These are phyloP conservation scores for Eulemur albifrons DNA, from an alignment of 2,797 vertebrate genomes.

Conservation along the genomic window DNA sequence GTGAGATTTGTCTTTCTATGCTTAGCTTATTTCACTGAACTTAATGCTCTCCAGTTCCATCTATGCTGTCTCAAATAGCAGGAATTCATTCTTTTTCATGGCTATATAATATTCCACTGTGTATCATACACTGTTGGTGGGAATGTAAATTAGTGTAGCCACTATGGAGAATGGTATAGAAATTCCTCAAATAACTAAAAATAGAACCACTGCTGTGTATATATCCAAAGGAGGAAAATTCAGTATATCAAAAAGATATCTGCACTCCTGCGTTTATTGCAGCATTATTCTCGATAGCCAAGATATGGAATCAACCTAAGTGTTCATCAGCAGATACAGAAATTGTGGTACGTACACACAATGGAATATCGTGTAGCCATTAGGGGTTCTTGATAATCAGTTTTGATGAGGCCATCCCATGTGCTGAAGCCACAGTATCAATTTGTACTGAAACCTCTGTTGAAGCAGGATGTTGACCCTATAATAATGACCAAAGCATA, in stretches of 20 bases:
- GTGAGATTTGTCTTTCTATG: no score
- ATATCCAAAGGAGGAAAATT: no score
- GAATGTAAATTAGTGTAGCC: no score
- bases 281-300: not conserved
- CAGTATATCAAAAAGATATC: not conserved
- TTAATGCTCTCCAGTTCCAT: no score
- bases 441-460: not conserved
- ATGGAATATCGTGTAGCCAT: not conserved
- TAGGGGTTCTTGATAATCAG: not conserved
- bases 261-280: not conserved
- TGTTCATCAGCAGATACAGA: not conserved
- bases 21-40: no score
- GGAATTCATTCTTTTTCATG: no score
- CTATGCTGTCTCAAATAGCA: no score
- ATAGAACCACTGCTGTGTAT: no score
- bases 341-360: not conserved
- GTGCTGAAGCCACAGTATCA: not conserved
- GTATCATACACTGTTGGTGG: no score
- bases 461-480: not conserved
- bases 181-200: no score
- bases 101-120: no score
- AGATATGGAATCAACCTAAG: not conserved
- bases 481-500: not conserved
- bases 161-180: no score
- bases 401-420: not conserved